phyloP scores from a whole-genome alignment of 2,113 vertebrate genomes.

The Calyptommatus sinebrachiatus region DNA sequence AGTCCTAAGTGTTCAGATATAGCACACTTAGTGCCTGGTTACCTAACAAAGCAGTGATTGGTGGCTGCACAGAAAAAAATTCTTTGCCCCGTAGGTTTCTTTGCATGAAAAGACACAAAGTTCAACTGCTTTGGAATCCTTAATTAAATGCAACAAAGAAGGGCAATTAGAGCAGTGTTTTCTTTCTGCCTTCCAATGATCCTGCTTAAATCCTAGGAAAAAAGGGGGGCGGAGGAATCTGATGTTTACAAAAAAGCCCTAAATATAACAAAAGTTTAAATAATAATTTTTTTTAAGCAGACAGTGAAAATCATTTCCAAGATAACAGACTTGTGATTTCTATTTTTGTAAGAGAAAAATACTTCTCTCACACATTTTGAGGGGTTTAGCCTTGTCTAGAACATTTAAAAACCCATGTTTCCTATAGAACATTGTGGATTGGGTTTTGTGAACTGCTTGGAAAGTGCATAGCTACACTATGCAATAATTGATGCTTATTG shows the following conservation, averaged over 20 bases:
- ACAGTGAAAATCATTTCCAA: background rate
- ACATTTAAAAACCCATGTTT: background rate
- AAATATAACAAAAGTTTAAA: conserved; percentile 45
- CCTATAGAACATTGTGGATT: no score
- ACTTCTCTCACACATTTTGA: conserved; percentile 24
- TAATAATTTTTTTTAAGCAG: conserved; percentile 35
- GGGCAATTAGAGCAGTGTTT: conserved; percentile 65
- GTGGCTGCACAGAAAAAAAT: conserved; percentile 66
- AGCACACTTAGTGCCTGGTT: conserved; percentile 73
- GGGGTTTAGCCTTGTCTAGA: conserved; percentile 48
- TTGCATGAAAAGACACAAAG: conserved; percentile 67
- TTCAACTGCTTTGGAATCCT: conserved; percentile 74
- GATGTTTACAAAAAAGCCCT: conserved; percentile 52
- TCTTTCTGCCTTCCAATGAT: conserved; percentile 53
- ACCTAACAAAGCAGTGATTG: conserved; percentile 76
- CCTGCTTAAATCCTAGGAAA: conserved; percentile 40
- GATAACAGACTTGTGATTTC: background rate
- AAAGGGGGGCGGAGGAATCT: background rate
- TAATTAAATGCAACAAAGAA: conserved; percentile 68
- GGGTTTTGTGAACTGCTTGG: no score
- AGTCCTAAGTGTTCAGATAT: conserved; percentile 68
- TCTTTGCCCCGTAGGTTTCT: conserved; percentile 69
- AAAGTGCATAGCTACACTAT: no score
- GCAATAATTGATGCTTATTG: no score
- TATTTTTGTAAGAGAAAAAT: background rate